Evolutionary conservation across 2,113 vertebrate species (phyloP), one percentile per base, ranked within the genome.

Genomic region (Malurus elegans): DNA sequence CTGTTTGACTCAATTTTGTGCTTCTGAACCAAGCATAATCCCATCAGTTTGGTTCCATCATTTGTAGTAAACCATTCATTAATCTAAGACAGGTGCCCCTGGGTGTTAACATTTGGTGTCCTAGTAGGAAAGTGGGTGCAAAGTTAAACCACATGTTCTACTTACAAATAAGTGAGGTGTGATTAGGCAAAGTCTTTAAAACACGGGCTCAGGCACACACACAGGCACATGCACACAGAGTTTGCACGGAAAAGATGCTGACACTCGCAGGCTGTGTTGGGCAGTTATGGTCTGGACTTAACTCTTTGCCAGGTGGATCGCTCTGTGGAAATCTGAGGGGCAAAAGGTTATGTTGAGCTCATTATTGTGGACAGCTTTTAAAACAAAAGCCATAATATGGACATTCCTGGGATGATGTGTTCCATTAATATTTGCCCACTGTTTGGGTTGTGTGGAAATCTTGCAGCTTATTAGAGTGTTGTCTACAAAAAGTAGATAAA

Each of bases 101-200:
- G 97, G 98, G 98, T 98, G 99, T 98, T 98, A 98, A 99, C 98
- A 98, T 97, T 98, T 98, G 98, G 98, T 97, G 98, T 98, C 98
- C 98, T 98, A 98, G 98, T 98, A 98, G 99, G 98, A 99, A 99
- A 99, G 98, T 99, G 98, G 98, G 99, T 99, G 99, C 97, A 99
- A 99, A 99, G 98, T 99, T 97, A 98, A 99, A 99, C 98, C 99
- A 99, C 98, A 99, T 99, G 99, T 98, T 96, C 91, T 91, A 95
- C 96, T 98, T 98, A 98, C 98, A 97, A 97, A 98, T 97, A 97
- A 98, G 97, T 98, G 98, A 98, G 98, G 98, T 98, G 98, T 97
- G 98, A 99, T 98, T 96, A 44, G 92, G 93, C 92, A 95, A 92
- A 96, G 94, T 95, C 93, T 94, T 93, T 94, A 95, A 96, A 96